Base-by-base conservation (phyloP, 2,113 vertebrate species). In the Calidris pugnax region DNA sequence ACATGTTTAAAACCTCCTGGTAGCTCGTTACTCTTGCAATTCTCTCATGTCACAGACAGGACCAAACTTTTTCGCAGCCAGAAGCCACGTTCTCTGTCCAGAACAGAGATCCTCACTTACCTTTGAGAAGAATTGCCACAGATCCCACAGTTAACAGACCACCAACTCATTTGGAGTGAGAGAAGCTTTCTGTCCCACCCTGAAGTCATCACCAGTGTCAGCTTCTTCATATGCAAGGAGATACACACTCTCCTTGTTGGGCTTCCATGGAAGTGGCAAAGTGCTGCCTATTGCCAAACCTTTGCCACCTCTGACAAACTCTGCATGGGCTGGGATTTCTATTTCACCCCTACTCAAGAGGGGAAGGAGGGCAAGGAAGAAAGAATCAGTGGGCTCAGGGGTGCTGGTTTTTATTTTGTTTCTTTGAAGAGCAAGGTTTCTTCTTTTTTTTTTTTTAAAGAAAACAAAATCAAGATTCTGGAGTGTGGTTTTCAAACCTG, bases 401-500 rank as follows among this genome's bases (percentile, higher is more conserved):
- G 9, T 27, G 9, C 62, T 93, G 45, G 14, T 12, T 12, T 68
- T 86, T 73, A 79, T 48, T 94, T 86, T 84, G 60, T 92, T 95
- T 89, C 83, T 81, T 78, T 92, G 68, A 95, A 93, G 24, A 82
- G 19, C 18, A 56, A 27, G 7, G 19, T 37, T 37, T 78, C 12
- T 51, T 74, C 6, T 11, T 10, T 26, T 26, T n/a, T n/a, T 21
- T 63, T 67, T 17, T 60, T 45, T 18, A 13, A 37, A 74, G 11
- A 55, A 89, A 93, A 86, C 16, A 74, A 72, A 95, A 92, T 75
- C 67, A 91, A 97, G 93, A 79, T 76, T 69, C 72, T 82, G 68
- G 43, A 93, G 75, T 87, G 90, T 93, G 76, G 85, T 85, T 93
- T 96, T 95, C 66, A 95, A 84, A 94, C 55, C 68, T 77, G 84